Evolutionary conservation across 2,888 invertebrate species (phyloP).

Genomic region (Phania funesta): DNA sequence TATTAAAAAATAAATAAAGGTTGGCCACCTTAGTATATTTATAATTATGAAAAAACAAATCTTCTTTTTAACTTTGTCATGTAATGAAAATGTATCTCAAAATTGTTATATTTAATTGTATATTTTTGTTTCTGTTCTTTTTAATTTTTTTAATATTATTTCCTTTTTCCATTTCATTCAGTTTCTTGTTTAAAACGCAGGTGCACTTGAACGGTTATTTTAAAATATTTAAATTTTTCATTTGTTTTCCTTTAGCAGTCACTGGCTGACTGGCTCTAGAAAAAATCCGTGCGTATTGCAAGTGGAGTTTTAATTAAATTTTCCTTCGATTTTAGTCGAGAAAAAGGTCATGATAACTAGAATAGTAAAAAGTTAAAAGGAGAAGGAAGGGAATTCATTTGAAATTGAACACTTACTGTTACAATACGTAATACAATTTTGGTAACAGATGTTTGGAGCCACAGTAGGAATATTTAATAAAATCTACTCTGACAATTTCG

Average conservation of each 20-base stretch:
- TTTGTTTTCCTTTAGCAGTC: slow-evolving; percentile 41
- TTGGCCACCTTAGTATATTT: too few species aligned
- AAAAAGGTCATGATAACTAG: slow-evolving; percentile 22
- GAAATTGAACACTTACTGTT: slow-evolving; percentile 47
- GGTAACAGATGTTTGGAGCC: slow-evolving; percentile 38
- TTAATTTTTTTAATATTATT: slow-evolving; percentile 41
- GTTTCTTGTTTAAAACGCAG: slow-evolving; percentile 46
- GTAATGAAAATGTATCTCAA: too few species aligned
- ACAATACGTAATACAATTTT: slow-evolving; percentile 12
- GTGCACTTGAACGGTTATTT: slow-evolving; percentile 64
- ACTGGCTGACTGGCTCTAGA: slow-evolving; percentile 21
- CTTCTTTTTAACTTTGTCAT: too few species aligned
- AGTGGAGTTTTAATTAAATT: slow-evolving; percentile 53
- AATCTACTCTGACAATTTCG: slow-evolving; percentile 19
- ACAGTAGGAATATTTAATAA: slow-evolving; percentile 38
- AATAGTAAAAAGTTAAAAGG: not conserved
- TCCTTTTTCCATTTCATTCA: not conserved
- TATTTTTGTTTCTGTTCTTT: slow-evolving; percentile 17
- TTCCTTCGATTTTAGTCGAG: not conserved
- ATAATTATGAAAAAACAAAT: too few species aligned
- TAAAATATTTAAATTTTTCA: slow-evolving; percentile 53
- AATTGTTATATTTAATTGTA: not conserved
- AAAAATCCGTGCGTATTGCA: slow-evolving; percentile 32
- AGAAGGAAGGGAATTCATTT: slow-evolving; percentile 15
- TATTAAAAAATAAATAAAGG: too few species aligned